phyloP scores from a whole-genome alignment of 2,888 invertebrate genomes.

The Kuschelorhynchus macadamiae region DNA sequence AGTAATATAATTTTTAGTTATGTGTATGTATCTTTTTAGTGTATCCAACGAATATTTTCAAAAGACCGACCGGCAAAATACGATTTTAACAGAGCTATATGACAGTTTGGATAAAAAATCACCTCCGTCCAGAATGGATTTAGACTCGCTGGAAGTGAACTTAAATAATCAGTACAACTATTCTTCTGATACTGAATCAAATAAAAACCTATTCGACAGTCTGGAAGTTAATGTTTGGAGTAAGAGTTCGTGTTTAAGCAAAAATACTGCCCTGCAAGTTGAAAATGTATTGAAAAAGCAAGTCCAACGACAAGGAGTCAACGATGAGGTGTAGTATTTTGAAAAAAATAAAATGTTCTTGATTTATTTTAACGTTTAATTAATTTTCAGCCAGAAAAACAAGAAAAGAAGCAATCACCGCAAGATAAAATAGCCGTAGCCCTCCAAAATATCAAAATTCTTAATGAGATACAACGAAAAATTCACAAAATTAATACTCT shows the following conservation, averaged over 20 bases:
- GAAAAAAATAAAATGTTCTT: background rate
- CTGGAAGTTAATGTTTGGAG: constrained; percentile 62
- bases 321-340: constrained; percentile 21
- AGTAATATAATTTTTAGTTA: too few species aligned
- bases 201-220: constrained; percentile 61
- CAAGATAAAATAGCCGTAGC: constrained; percentile 64
- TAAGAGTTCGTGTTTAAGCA: constrained; percentile 52
- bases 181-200: constrained; percentile 49
- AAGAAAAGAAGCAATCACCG: constrained; percentile 30
- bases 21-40: constrained; percentile 25
- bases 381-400: background rate
- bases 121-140: constrained; percentile 61
- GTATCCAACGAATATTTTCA: constrained; percentile 29
- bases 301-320: constrained; percentile 10
- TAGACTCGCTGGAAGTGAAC: constrained; percentile 64
- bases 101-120: constrained; percentile 65
- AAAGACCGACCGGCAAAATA: constrained; percentile 42
- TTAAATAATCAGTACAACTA: constrained; percentile 52
- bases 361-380: background rate
- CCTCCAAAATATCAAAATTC: constrained; percentile 74
- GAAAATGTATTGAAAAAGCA: constrained; percentile 67
- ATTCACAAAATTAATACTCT: constrained; percentile 80
- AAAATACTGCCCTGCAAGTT: constrained; percentile 55
- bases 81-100: constrained; percentile 63
- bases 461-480: constrained; percentile 78